A percentile compares a stretch with the other conserved stretches of the same genome.
Conservation (phyloP, 2,797 vertebrate genomes). For the Ataeniobius toweri region DNA sequence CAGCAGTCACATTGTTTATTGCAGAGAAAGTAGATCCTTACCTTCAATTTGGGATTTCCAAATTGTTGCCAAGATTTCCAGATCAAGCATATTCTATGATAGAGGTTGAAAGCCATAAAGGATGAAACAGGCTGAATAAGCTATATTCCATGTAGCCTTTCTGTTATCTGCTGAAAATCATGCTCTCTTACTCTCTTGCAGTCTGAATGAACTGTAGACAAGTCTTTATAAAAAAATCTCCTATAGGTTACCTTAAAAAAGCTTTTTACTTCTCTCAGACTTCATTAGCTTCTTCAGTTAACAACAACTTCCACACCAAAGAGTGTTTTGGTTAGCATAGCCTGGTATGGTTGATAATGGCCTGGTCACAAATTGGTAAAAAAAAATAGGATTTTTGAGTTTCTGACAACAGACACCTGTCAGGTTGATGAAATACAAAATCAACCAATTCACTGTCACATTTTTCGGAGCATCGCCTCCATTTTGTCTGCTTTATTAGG, state of each 20-base stretch:
- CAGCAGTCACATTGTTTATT: background rate
- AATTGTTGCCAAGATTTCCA: background rate
- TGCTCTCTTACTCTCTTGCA: background rate
- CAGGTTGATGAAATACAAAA: background rate
- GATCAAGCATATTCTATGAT: background rate
- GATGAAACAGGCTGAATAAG: background rate
- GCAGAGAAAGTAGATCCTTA: background rate
- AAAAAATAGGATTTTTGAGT: background rate
- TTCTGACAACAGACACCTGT: background rate
- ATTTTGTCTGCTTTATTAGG: background rate
- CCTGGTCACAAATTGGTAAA: background rate
- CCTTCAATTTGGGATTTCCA: background rate
- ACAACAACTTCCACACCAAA: background rate
- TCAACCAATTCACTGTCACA: background rate
- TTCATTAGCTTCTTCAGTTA: background rate
- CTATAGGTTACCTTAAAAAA: background rate
- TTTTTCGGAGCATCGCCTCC: background rate
- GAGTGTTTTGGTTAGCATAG: background rate
- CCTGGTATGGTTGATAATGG: background rate
- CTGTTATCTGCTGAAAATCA: background rate
- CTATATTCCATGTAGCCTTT: background rate
- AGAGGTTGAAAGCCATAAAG: background rate
- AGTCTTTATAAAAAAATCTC: background rate
- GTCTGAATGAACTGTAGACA: background rate
- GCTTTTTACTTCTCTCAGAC: background rate